phyloP scores from a whole-genome alignment of 2,113 vertebrate genomes.

The Poeciliopsis turrubarensis region DNA sequence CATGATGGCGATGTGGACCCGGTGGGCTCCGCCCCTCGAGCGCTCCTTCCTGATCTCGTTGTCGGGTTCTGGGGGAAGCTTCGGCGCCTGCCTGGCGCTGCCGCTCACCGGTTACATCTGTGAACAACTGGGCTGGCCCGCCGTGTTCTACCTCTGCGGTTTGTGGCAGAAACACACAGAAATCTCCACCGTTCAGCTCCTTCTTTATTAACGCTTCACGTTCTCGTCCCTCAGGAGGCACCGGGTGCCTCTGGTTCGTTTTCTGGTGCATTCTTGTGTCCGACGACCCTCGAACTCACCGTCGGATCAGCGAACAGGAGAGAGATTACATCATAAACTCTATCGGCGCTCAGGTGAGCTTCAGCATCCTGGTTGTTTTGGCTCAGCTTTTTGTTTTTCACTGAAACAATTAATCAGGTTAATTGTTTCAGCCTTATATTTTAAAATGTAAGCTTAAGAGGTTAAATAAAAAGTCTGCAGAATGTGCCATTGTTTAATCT shows the following conservation, averaged over 20 bases:
- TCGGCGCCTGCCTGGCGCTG: slow-evolving; percentile 84
- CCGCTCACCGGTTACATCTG: slow-evolving; percentile 83
- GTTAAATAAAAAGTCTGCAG: too few species aligned
- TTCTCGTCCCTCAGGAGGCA: slow-evolving; percentile 69
- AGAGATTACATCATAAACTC: slow-evolving; percentile 79
- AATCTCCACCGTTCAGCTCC: neutral
- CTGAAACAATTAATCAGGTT: too few species aligned
- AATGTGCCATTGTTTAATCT: too few species aligned
- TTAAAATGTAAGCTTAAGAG: too few species aligned
- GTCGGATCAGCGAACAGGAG: slow-evolving; percentile 80
- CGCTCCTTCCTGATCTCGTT: slow-evolving; percentile 80
- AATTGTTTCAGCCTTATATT: too few species aligned
- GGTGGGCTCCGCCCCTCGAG: slow-evolving; percentile 86
- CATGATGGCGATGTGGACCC: slow-evolving; percentile 85
- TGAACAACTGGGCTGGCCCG: slow-evolving; percentile 83
- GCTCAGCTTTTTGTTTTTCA: too few species aligned
- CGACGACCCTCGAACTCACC: slow-evolving; percentile 82
- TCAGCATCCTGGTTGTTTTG: neutral
- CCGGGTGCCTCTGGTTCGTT: slow-evolving; percentile 79
- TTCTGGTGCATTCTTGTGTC: slow-evolving; percentile 83
- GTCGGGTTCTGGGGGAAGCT: slow-evolving; percentile 78
- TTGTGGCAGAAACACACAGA: slow-evolving; percentile 23
- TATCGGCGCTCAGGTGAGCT: slow-evolving; percentile 77
- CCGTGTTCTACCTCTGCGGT: slow-evolving; percentile 88
- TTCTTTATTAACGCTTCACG: neutral